Conservation (phyloP, 2,113 vertebrate genomes). For the Marmota flaviventris region DNA sequence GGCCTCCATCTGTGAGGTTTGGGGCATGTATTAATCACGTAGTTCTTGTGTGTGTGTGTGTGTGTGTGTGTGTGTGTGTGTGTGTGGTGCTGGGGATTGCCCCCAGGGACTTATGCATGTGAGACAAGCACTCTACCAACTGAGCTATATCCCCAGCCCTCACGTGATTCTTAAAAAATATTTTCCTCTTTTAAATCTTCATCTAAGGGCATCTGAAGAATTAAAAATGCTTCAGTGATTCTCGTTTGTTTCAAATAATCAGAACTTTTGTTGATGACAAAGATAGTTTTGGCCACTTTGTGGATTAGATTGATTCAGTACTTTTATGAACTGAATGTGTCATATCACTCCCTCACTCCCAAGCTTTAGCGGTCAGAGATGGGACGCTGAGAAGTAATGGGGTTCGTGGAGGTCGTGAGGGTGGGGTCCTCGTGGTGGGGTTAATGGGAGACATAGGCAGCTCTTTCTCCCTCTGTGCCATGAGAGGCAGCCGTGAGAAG, state of each 20-base stretch:
- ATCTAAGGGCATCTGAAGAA: neutral
- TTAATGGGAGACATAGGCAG: neutral
- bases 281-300: neutral
- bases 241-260: neutral
- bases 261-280: neutral
- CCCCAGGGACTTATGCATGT: no score
- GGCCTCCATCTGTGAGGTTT: neutral
- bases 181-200: neutral
- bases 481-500: no score
- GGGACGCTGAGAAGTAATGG: neutral
- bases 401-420: neutral
- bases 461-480: neutral
- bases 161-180: neutral
- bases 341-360: neutral
- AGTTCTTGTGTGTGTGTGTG: no score
- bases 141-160: neutral
- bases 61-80: no score
- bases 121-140: no score
- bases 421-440: neutral
- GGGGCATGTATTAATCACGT: neutral
- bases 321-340: neutral
- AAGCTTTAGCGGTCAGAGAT: neutral
- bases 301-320: neutral
- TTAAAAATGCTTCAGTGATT: neutral
- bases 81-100: no score